phyloP scores from a whole-genome alignment of 2,797 vertebrate species.

The Lepilemur septentrionalis region DNA sequence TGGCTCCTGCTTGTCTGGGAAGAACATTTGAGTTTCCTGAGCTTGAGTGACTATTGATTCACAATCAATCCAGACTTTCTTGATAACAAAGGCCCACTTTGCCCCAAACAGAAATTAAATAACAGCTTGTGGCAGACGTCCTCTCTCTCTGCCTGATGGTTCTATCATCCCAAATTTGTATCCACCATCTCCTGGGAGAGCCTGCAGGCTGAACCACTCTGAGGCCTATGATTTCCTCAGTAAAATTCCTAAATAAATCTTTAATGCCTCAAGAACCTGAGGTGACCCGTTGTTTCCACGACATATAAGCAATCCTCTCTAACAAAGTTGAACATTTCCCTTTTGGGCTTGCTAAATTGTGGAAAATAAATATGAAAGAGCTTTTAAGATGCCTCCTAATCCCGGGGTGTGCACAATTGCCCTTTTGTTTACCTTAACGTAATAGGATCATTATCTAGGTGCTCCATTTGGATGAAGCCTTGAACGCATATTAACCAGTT shows the following conservation, averaged over 20 bases:
- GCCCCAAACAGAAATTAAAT: neutral
- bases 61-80: neutral
- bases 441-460: constrained; percentile 53
- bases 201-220: neutral
- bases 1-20: neutral
- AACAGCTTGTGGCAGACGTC: neutral
- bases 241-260: neutral
- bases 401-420: constrained; percentile 20
- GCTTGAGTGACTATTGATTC: neutral
- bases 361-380: constrained; percentile 69
- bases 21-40: neutral
- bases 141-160: neutral
- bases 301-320: neutral
- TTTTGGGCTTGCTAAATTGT: constrained; percentile 58
- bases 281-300: constrained; percentile 39
- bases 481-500: constrained; percentile 29
- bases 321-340: constrained; percentile 6
- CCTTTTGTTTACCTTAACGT: neutral
- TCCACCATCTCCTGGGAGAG: neutral
- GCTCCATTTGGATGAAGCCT: constrained; percentile 50
- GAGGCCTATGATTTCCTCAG: neutral
- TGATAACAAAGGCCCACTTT: neutral
- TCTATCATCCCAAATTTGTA: neutral
- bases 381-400: constrained; percentile 51
- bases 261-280: neutral